Evolutionary conservation across 2,888 invertebrate genomes (phyloP), one percentile per base, ranked within the genome.

Genomic region (Prostheceraeus crozeri): DNA sequence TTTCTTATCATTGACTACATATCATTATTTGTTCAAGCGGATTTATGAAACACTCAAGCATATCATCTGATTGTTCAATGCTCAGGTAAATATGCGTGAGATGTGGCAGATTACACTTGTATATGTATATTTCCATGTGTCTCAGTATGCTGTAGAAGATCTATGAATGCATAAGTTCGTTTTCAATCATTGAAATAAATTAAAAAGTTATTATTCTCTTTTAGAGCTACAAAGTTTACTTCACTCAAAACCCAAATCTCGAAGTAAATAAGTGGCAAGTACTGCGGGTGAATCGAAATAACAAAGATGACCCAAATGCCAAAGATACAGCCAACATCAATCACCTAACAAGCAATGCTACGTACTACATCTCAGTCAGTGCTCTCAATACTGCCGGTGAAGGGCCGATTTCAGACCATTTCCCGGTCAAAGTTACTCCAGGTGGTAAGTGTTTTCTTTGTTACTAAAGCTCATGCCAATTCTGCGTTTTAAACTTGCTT

Each of bases 341-440:
- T 19, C 35, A 57, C 36, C 36, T 59, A 3, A 8, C 27, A 2
- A 27, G 35, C 16, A 60, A 62, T 35, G 8, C 48, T 21, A 62
- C 58, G 19, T 61, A 61, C 30, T 62, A 62, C 62, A 61, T 61
- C 6, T 21, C 28, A 6, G 46, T 61, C 19, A 61, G 33, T 25
- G 61, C 61, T 14, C 21, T 36, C 21, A 61, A 61, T 30, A 61
- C n/a, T n/a, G 61, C 57, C 19, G 61, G 61, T 25, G 51, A 48
- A 14, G 61, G 61, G 11, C 61, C 61, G 6, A 30, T 61, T 11
- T 36, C 36, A 19, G 61, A 62, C 11, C 36, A 51, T 3, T 46
- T 23, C 48, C 61, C 61, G 21, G 31, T 61, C n/a, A 61, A 53
- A 23, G 59, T 61, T n/a, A 52, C 25, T 3, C 51, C 59, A 51